Evolutionary conservation across 2,888 invertebrate genomes (phyloP), one percentile per base, ranked within the genome.

Genomic region (Athetis lepigone): DNA sequence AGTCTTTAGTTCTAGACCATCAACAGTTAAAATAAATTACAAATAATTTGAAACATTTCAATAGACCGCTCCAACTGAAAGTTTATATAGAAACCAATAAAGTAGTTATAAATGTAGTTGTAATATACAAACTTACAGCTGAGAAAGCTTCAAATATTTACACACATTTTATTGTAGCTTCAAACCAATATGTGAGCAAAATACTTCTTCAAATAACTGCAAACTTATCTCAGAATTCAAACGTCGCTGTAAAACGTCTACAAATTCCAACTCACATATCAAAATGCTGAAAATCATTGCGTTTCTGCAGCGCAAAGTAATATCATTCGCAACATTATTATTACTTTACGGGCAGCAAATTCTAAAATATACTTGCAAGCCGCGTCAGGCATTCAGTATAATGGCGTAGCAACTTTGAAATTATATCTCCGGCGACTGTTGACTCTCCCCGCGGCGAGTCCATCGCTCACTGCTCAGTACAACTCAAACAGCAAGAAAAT

Each of bases 401-500:
- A 87, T 84, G 83, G 84, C 79, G 82, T 82, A 79, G 83, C 85
- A 78, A 87, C 80, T 86, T 88, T 80, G 83, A 86, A 89, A 88
- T 88, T 85, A 86, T 85, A 85, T 84, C 77, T 82, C 76, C 57
- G 69, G 75, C 70, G 77, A 79, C 74, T 82, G 83, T 85, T 84
- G 85, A 87, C 87, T 86, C 69, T 80, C 50, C 70, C 87, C 81
- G 56, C 66, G 37, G 86, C 84, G 19, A 81, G 85, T 81, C 86
- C 87, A 88, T 88, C 87, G 84, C 83, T 88, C 88, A 86, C 83
- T 80, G 76, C 78, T 80, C 64, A 70, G 69, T 57, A 72, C 71
- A 87, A 88, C 85, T 87, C 87, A 89, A 90, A 89, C 88, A 88
- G 72, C 42, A 77, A 84, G 82, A 81, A 88, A 88, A 88, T 90